These are phyloP conservation scores for Smutsia gigantea DNA, from an alignment of 2,797 vertebrate species.

Conservation along the genomic window DNA sequence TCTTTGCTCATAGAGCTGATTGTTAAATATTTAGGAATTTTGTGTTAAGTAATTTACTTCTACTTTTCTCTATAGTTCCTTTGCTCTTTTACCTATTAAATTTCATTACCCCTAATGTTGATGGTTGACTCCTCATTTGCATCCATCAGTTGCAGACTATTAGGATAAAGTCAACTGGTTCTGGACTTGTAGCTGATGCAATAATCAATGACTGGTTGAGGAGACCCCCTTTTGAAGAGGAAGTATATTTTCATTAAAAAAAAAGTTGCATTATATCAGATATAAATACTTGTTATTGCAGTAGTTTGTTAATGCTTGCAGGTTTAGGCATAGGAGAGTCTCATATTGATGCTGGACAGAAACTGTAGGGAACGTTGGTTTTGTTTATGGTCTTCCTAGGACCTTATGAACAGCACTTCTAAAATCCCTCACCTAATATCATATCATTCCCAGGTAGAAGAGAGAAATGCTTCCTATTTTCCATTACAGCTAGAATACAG, in stretches of 20 bases:
- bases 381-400: neutral
- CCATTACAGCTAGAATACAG: neutral
- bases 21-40: slow-evolving; percentile 17
- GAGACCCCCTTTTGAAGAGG: neutral
- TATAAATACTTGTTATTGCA: neutral
- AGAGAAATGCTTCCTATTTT: neutral
- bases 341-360: neutral
- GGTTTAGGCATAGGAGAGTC: neutral
- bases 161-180: neutral
- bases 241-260: neutral
- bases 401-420: neutral
- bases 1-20: neutral
- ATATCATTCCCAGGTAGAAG: neutral
- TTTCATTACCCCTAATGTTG: neutral
- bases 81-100: neutral
- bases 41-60: neutral
- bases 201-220: neutral
- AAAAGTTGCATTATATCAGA: neutral
- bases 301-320: neutral
- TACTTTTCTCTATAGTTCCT: neutral
- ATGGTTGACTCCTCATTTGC: neutral
- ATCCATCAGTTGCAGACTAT: neutral
- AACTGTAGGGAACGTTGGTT: neutral
- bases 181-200: neutral
- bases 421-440: neutral